These are phyloP conservation scores for Limnephilus rhombicus DNA, from an alignment of 2,888 invertebrate genomes.

Conservation along the genomic window DNA sequence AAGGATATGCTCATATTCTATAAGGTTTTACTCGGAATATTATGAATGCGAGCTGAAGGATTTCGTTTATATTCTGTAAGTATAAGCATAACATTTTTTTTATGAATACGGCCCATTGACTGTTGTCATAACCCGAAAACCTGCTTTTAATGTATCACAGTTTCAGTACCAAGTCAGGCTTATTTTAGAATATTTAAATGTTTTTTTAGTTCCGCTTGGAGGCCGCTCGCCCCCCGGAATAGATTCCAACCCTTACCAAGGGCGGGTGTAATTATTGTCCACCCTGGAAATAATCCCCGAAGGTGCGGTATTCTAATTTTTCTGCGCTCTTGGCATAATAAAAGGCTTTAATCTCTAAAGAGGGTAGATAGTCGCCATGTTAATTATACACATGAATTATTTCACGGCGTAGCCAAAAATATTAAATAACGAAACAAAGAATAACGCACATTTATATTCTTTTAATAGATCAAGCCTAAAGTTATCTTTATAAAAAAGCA, in stretches of 20 bases:
- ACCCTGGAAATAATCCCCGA: slow-evolving; percentile 30
- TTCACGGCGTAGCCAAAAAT: neutral
- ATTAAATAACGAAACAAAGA: neutral
- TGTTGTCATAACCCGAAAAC: neutral
- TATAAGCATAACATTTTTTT: too few relatives aligned
- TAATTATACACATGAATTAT: slow-evolving; percentile 26
- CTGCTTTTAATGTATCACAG: neutral
- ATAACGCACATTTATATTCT: neutral
- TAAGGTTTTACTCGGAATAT: too few relatives aligned
- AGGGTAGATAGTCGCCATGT: slow-evolving; percentile 12
- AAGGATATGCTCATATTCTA: too few relatives aligned
- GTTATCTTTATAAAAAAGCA: too few relatives aligned
- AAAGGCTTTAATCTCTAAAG: slow-evolving; percentile 34
- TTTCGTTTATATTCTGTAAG: too few relatives aligned
- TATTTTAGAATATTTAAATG: neutral
- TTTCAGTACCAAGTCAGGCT: neutral
- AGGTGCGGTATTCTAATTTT: slow-evolving; percentile 51
- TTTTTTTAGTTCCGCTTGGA: slow-evolving; percentile 30
- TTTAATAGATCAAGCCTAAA: neutral
- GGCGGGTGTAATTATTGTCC: neutral
- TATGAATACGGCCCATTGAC: too few relatives aligned
- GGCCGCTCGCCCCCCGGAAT: slow-evolving; percentile 11
- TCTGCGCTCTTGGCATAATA: slow-evolving; percentile 43
- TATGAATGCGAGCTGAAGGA: too few relatives aligned
- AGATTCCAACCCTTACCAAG: slow-evolving; percentile 9